A percentile compares a stretch with the other conserved stretches of the same genome.
Evolutionary conservation across 2,888 invertebrate genomes (phyloP).

Genomic region (Anarsia innoxiella): DNA sequence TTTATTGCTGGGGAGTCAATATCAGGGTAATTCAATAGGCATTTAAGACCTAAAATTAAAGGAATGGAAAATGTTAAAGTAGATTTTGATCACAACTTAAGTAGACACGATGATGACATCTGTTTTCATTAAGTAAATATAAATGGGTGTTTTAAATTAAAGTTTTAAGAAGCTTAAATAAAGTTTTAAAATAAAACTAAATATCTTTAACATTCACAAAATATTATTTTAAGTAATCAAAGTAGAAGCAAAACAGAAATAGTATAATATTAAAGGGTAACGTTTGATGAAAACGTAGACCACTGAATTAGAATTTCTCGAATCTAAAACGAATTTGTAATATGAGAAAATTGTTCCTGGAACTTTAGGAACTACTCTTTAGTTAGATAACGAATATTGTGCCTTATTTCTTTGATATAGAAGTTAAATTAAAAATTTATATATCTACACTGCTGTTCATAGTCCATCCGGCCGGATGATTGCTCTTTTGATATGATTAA

Average conservation of each 20-base stretch:
- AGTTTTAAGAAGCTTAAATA: too few relatives aligned
- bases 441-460: slow-evolving; percentile 37
- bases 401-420: slow-evolving; percentile 28
- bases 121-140: too few relatives aligned
- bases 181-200: too few relatives aligned
- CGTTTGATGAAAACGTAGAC: slow-evolving; percentile 43
- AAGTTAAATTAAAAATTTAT: slow-evolving; percentile 22
- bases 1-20: too few relatives aligned
- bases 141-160: too few relatives aligned
- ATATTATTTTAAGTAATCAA: background rate
- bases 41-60: too few relatives aligned
- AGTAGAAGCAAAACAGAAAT: slow-evolving; percentile 27
- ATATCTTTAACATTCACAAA: too few relatives aligned
- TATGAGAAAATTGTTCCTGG: slow-evolving; percentile 61
- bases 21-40: too few relatives aligned
- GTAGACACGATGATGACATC: too few relatives aligned
- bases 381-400: slow-evolving; percentile 26
- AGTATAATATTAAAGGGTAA: slow-evolving; percentile 43
- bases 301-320: slow-evolving; percentile 62
- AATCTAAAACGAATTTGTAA: slow-evolving; percentile 69
- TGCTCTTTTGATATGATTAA: slow-evolving; percentile 72
- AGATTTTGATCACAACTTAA: too few relatives aligned
- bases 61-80: too few relatives aligned
- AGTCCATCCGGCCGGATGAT: slow-evolving; percentile 68
- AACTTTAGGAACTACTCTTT: slow-evolving; percentile 53